Evolutionary conservation across 2,797 vertebrate species (phyloP).

Genomic region (Sebastes goodei): DNA sequence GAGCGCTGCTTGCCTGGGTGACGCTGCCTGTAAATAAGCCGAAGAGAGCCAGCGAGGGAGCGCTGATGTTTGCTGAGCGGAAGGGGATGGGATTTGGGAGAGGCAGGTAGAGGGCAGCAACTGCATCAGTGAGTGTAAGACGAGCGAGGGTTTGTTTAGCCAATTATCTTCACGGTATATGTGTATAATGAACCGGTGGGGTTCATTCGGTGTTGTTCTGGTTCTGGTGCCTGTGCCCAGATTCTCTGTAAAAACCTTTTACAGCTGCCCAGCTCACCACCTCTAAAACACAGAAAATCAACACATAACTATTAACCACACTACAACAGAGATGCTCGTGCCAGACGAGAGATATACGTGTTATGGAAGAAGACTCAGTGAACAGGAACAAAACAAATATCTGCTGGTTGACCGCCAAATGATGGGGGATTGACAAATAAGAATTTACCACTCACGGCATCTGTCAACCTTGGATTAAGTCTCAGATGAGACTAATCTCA

Average conservation of each 20-base stretch:
- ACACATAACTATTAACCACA: neutral
- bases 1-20: slow-evolving; percentile 13
- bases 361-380: neutral
- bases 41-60: slow-evolving; percentile 3
- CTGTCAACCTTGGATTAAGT: slow-evolving; percentile 11
- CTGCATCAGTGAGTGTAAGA: slow-evolving; percentile 6
- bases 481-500: neutral
- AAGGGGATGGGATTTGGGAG: neutral
- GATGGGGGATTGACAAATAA: neutral
- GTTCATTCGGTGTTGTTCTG: neutral
- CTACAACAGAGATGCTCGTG: neutral
- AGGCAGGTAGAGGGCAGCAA: slow-evolving; percentile 19
- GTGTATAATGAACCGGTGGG: slow-evolving; percentile 7
- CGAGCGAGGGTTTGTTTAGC: slow-evolving; percentile 7
- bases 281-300: neutral
- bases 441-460: neutral
- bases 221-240: neutral
- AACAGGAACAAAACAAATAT: neutral
- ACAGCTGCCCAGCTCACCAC: neutral
- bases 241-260: neutral
- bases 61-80: neutral
- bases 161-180: slow-evolving; percentile 41
- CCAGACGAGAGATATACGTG: neutral
- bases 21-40: slow-evolving; percentile 38
- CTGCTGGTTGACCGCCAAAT: neutral